Conservation (phyloP, 2,113 vertebrate genomes). For the rabbit (Oryctolagus cuniculus) region mOryCun1.1 NC_091441.1:26187501-26188000, state of each 20-base stretch:
- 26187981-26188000: not conserved
- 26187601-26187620: not conserved
- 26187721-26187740: not conserved
- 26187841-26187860: not conserved
- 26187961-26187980: not conserved
- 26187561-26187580: not conserved
- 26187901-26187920: not conserved
- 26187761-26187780: not conserved
- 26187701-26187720: not conserved
- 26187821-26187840: not conserved
- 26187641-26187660: not conserved
- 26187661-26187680: not conserved
- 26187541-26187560: not conserved
- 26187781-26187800: not conserved
- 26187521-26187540: not conserved
- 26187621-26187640: not conserved
- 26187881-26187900: not conserved
- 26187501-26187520: accelerated
- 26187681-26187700: not conserved
- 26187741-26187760: not conserved
- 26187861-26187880: not conserved
- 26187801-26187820: not conserved
- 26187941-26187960: not conserved
- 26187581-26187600: not conserved
- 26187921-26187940: not conserved